Base-by-base conservation (phyloP, 2,113 vertebrate species). In the human (Homo sapiens) region DNA sequence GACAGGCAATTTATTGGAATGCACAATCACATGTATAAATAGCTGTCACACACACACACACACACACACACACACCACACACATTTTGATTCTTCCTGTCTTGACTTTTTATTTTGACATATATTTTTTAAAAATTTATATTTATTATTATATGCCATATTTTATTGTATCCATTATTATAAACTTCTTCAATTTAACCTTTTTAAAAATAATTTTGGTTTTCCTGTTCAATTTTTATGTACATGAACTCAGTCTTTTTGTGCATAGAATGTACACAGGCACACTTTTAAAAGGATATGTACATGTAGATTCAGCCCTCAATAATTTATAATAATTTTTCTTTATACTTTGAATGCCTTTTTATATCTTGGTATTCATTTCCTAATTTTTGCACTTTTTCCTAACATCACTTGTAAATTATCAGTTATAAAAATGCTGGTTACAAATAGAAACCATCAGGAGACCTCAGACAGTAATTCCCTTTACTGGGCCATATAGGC, bases 1-100 rank as follows among this genome's bases (percentile, higher is more conserved):
- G 96, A n/a, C 52, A 76, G 96, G 94, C 94, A 98, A 98, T 97
- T 94, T 8, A 59, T 96, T 96, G 2, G 0, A 52, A 0, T 75
- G n/a, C 55, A 96, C 75, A 90, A 64, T 96, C 82, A 91, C 48
- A 87, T 0, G 0, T 86, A 32, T 72, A 90, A 97, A 96, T 93
- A 1, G 0, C 27, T 64, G 23, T 43, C 40, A 81, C 55, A 90
- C 52, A 73, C 8, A 50, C 55, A 90, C 52, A 73, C 8, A 50
- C 35, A 55, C 27, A 50, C 5, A 43, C 8, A 57, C 68, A 68
- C 14, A 23, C 17, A 68, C 5, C 8, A 23, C 40, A 81, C 55
- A 83, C 57, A 85, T 23, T 1, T 10, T 70, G 18, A 83, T 48
- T 12, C 4, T 59, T 79, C 9, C 2, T 38, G 27, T 27, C 32